A percentile compares a stretch with the other conserved stretches of the same genome.
Evolutionary conservation across 2,888 invertebrate species (phyloP).

Genomic region (Cephus spinipes): DNA sequence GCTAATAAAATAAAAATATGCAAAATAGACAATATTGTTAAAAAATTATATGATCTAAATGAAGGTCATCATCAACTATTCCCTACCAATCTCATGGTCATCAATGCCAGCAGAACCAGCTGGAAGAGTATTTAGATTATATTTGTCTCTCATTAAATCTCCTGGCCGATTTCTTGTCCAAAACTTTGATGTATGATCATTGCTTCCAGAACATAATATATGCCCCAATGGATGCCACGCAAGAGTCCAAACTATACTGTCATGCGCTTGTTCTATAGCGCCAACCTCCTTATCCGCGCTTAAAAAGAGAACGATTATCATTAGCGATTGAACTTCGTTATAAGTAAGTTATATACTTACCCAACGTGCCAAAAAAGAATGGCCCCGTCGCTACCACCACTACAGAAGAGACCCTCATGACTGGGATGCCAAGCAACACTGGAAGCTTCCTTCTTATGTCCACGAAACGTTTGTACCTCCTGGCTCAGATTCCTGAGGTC

Average conservation of each 20-base stretch:
- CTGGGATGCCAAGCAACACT: slow-evolving; percentile 98
- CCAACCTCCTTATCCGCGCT: slow-evolving; percentile 98
- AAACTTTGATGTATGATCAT: slow-evolving; percentile 98
- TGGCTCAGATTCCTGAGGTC: slow-evolving; percentile 95
- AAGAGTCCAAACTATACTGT: slow-evolving; percentile 98
- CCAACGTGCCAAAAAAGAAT: slow-evolving; percentile 99
- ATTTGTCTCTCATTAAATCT: slow-evolving; percentile 98
- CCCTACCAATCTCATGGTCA: slow-evolving; percentile 76
- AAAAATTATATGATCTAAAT: slow-evolving; percentile 18
- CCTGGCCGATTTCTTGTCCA: slow-evolving; percentile 99
- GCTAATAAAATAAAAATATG: slow-evolving; percentile 49
- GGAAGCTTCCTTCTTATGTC: slow-evolving; percentile 98
- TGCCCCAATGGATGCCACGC: slow-evolving; percentile 99
- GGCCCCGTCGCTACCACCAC: slow-evolving; percentile 98
- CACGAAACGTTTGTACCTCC: slow-evolving; percentile 97
- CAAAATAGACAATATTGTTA: neutral
- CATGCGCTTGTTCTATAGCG: slow-evolving; percentile 97
- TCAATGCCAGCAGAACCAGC: slow-evolving; percentile 81
- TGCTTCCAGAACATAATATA: slow-evolving; percentile 98
- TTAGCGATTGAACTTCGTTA: neutral
- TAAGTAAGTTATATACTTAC: slow-evolving; percentile 67
- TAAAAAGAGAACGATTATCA: neutral
- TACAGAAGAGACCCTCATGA: slow-evolving; percentile 97
- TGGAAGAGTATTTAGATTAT: slow-evolving; percentile 92
- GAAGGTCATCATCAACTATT: slow-evolving; percentile 10